Conservation (phyloP, 1,140 invertebrate species). For the Drosophila arawakana region DNA sequence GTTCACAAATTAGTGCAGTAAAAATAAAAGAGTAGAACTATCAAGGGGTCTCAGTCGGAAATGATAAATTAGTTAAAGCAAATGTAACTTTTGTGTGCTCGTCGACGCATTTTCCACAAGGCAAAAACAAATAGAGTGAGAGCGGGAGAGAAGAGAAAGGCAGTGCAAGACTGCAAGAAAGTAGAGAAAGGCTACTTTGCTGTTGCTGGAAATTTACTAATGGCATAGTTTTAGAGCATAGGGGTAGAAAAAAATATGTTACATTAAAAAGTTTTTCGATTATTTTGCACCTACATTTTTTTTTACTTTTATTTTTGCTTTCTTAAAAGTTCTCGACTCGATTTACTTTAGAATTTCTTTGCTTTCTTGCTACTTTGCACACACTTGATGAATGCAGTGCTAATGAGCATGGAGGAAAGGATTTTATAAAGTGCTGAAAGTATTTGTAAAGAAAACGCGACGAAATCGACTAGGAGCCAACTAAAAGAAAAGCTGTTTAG, state of each 20-base stretch:
- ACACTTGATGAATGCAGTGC: conserved; percentile 45
- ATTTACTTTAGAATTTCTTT: conserved; percentile 25
- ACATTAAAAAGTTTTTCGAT: conserved; percentile 60
- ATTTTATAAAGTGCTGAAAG: background rate
- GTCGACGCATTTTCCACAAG: conserved; percentile 18
- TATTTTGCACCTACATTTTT: conserved; percentile 39
- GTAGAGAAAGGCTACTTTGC: background rate
- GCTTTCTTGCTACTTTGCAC: conserved; percentile 16
- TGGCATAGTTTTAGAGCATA: conserved; percentile 38
- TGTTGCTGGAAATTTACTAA: conserved; percentile 14
- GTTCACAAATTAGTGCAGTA: conserved; percentile 29
- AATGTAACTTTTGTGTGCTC: conserved; percentile 40
- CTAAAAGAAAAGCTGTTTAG: conserved; percentile 3
- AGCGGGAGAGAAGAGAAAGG: background rate
- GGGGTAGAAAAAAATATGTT: conserved; percentile 24
- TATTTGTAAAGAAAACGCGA: background rate
- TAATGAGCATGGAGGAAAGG: conserved; percentile 26
- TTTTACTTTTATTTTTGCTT: conserved; percentile 15
- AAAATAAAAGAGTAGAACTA: conserved; percentile 6
- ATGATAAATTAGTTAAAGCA: conserved; percentile 49
- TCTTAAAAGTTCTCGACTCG: conserved; percentile 20
- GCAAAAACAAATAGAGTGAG: conserved; percentile 1
- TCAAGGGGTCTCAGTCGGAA: conserved; percentile 18
- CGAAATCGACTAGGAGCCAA: background rate
- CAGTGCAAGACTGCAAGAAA: background rate